These are phyloP conservation scores for Apodemia zela DNA, from an alignment of 2,888 invertebrate genomes.

Conservation along the genomic window DNA sequence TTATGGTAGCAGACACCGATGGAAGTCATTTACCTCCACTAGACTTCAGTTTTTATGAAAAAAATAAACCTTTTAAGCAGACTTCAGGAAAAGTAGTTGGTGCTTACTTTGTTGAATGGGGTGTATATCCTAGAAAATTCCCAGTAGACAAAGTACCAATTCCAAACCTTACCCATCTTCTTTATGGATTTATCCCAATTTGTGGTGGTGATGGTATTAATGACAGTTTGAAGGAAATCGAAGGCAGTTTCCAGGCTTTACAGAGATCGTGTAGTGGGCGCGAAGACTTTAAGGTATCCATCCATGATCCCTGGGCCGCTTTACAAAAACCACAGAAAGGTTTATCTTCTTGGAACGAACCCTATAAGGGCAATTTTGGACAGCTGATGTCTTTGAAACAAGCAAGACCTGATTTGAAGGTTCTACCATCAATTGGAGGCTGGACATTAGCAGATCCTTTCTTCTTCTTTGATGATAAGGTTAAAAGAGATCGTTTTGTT, in stretches of 20 bases:
- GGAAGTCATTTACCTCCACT: constrained; percentile 72
- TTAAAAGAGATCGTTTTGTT: constrained; percentile 64
- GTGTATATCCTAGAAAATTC: constrained; percentile 71
- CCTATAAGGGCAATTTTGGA: constrained; percentile 74
- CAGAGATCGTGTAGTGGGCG: constrained; percentile 72
- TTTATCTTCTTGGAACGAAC: constrained; percentile 70
- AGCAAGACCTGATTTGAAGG: constrained; percentile 66
- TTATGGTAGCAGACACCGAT: constrained; percentile 70
- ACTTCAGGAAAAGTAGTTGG: constrained; percentile 72
- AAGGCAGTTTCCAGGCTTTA: constrained; percentile 72
- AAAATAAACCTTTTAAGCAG: constrained; percentile 70
- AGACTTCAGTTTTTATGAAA: constrained; percentile 60
- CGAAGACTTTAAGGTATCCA: constrained; percentile 71
- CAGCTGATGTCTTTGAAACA: constrained; percentile 73
- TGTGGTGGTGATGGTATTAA: constrained; percentile 75
- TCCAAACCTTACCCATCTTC: constrained; percentile 67
- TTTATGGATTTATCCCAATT: constrained; percentile 73
- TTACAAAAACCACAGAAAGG: constrained; percentile 73
- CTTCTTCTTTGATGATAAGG: constrained; percentile 66
- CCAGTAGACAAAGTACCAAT: constrained; percentile 67
- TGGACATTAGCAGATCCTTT: constrained; percentile 75
- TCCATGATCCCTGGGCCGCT: constrained; percentile 75
- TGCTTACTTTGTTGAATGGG: constrained; percentile 74
- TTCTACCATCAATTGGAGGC: constrained; percentile 69
- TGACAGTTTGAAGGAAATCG: constrained; percentile 74